A percentile compares a stretch with the other conserved stretches of the same genome.
These are phyloP conservation scores for Actenoides hombroni DNA, from an alignment of 2,113 vertebrate genomes.

Conservation along the genomic window DNA sequence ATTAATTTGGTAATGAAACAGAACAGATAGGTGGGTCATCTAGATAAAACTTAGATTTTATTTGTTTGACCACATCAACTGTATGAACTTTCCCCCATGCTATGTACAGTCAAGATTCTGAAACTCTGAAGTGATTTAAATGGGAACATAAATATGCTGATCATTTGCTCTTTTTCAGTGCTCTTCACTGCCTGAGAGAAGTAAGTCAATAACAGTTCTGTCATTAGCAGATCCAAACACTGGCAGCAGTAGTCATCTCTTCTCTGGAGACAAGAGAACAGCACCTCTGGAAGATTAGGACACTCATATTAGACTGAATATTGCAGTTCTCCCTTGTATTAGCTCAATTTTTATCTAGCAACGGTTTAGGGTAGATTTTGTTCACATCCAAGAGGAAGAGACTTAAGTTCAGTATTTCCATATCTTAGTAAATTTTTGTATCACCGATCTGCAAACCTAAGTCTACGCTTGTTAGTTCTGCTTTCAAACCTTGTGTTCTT, in stretches of 20 bases:
- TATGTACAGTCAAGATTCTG: neutral
- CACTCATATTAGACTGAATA: neutral
- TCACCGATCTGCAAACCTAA: neutral
- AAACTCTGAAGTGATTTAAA: neutral
- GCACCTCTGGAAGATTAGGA: neutral
- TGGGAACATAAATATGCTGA: neutral
- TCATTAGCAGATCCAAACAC: neutral
- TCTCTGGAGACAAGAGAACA: neutral
- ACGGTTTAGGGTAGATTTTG: neutral
- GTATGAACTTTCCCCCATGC: neutral
- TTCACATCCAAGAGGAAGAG: neutral
- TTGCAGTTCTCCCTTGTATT: neutral
- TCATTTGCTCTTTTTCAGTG: neutral
- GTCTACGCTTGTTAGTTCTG: neutral
- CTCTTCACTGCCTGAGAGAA: neutral
- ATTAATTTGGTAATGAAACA: neutral
- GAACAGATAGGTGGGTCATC: neutral
- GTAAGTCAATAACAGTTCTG: neutral
- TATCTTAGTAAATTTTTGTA: neutral
- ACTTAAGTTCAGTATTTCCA: neutral
- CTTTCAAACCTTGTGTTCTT: neutral
- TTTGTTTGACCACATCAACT: neutral
- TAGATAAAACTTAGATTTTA: neutral
- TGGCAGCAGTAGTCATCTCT: neutral
- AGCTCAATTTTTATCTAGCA: neutral